Base-by-base conservation (phyloP, 2,888 invertebrate species). In the Tetragonula carbonaria region DNA sequence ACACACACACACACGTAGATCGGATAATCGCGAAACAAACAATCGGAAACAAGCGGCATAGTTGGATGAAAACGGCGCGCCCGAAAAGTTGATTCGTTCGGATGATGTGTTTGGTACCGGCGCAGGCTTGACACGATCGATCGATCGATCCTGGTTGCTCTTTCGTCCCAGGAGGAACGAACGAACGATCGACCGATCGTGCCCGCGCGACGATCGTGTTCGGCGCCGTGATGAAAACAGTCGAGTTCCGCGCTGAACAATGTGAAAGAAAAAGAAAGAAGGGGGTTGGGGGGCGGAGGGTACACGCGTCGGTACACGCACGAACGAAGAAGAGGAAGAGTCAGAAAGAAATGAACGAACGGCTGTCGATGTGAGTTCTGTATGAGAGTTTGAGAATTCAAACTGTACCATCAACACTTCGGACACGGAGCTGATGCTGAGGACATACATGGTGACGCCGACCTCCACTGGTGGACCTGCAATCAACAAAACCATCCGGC, bases 371-470 rank as follows among this genome's bases (percentile, higher is more conserved):
- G 87, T 95, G 91, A 93, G 94, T 94, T 95, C 84, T 94, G 93
- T 90, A 89, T 88, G 92, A 91, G 92, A 91, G 88, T 90, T 86
- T 85, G 86, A 83, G 85, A 91, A 92, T 92, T 90, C 85, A 91
- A 92, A 94, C 94, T 95, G 95, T 97, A 98, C 98, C 98, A 98
- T 99, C 97, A 98, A 97, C 96, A 98, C 98, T 97, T 99, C 99
- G 96, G 98, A 98, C 96, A 99, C 98, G 95, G 98, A 98, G 96
- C 98, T 98, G 97, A 99, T 99, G 96, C 98, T 98, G 96, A 98
- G 97, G 96, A 99, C 98, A 96, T 98, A 98, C 97, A 99, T 98
- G 96, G 98, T 98, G 96, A 99, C 98, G 95, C 98, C 98, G 95
- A 99, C 98, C 96, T 98, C 98, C 96, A 99, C 99, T 95, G 99